Percentiles rank a stretch among this genome's conserved stretches.
Evolutionary conservation across 2,113 vertebrate genomes (phyloP).

Genomic region (Brachirus orientalis): DNA sequence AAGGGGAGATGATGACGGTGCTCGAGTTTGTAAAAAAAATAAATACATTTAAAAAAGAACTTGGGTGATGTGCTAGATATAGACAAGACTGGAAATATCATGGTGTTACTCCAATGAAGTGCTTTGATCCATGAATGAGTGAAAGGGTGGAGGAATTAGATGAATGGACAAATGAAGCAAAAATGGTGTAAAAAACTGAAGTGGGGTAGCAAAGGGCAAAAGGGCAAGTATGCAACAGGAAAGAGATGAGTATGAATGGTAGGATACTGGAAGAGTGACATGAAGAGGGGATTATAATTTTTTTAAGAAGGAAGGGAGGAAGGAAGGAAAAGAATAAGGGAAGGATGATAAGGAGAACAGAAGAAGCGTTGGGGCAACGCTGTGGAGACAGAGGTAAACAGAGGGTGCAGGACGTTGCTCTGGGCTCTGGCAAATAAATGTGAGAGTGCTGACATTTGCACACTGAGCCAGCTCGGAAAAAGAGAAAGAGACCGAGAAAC

Average conservation of each 20-base stretch:
- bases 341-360: slow-evolving; percentile 16
- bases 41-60: slow-evolving; percentile 23
- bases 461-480: slow-evolving; percentile 54
- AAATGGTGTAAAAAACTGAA: slow-evolving; percentile 61
- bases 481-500: slow-evolving; percentile 47
- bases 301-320: slow-evolving; percentile 18
- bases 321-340: slow-evolving; percentile 5
- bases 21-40: too few relatives aligned
- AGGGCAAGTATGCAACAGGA: background rate
- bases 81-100: slow-evolving; percentile 68
- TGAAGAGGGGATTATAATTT: background rate
- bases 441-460: slow-evolving; percentile 80
- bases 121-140: slow-evolving; percentile 70
- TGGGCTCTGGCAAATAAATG: slow-evolving; percentile 74
- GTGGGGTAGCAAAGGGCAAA: background rate
- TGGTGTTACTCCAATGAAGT: slow-evolving; percentile 57
- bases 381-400: slow-evolving; percentile 68
- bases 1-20: background rate
- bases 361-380: slow-evolving; percentile 37
- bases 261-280: background rate
- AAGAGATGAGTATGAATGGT: background rate
- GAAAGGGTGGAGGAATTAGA: background rate
- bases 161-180: slow-evolving; percentile 48
- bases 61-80: slow-evolving; percentile 26
- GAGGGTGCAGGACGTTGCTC: slow-evolving; percentile 66